Evolutionary conservation across 2,888 invertebrate species (phyloP).

Genomic region (Dione juno): DNA sequence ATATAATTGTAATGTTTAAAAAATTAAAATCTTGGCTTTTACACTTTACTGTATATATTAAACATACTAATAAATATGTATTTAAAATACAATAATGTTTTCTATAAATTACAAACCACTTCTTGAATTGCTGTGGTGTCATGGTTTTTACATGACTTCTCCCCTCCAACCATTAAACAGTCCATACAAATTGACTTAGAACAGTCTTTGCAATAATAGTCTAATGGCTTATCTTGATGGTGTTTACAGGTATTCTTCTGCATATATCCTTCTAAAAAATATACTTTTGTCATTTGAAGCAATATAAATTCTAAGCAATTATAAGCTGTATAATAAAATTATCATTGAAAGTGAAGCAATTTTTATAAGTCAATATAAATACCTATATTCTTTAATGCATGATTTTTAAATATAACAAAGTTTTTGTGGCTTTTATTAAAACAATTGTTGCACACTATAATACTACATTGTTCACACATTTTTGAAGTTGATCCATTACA

Average conservation of each 20-base stretch:
- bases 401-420: conserved; percentile 73
- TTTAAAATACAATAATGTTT: neutral
- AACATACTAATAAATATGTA: neutral
- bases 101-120: conserved; percentile 59
- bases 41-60: too few species aligned
- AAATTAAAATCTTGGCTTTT: too few species aligned
- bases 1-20: too few species aligned
- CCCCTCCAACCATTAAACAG: conserved; percentile 73
- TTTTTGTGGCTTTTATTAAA: conserved; percentile 74
- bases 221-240: conserved; percentile 66
- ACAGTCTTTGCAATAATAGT: conserved; percentile 75
- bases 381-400: conserved; percentile 63
- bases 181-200: conserved; percentile 71
- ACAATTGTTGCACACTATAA: conserved; percentile 67
- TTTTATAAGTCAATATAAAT: conserved; percentile 12
- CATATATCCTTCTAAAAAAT: conserved; percentile 51
- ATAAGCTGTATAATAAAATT: neutral
- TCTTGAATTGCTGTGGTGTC: conserved; percentile 67
- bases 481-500: conserved; percentile 62
- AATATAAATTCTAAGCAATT: neutral
- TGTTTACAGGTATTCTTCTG: conserved; percentile 57
- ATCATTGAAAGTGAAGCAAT: neutral
- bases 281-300: neutral
- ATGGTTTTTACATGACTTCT: conserved; percentile 75
- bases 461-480: conserved; percentile 72